Evolutionary conservation across 2,888 invertebrate species (phyloP).

Genomic region (Mimas tiliae): DNA sequence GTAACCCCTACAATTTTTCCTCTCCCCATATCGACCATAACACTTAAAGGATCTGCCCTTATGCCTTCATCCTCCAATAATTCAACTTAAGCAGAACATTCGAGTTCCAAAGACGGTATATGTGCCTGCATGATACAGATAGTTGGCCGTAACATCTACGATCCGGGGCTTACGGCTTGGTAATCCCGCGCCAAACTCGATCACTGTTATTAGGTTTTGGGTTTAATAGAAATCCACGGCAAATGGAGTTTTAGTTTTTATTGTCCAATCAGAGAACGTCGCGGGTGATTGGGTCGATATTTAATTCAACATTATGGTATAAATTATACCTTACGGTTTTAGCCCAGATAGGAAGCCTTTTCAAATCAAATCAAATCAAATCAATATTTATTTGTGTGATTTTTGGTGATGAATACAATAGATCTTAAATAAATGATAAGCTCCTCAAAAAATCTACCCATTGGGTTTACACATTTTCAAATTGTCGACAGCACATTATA

Average conservation of each 20-base stretch:
- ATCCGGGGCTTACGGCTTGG: constrained; percentile 34
- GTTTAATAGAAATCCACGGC: constrained; percentile 34
- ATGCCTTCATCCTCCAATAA: not conserved
- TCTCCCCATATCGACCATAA: not conserved
- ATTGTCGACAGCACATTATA: too few species aligned
- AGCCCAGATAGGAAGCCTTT: too few species aligned
- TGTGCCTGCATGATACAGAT: constrained; percentile 38
- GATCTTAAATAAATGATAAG: too few species aligned
- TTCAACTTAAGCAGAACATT: constrained; percentile 10
- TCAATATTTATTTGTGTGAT: too few species aligned
- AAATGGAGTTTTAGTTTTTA: constrained; percentile 29
- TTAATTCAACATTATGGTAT: constrained; percentile 2
- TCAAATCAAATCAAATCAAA: too few species aligned
- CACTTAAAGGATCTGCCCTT: not conserved
- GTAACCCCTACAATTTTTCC: not conserved
- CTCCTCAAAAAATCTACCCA: too few species aligned
- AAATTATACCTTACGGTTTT: too few species aligned
- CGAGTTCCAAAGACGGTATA: constrained; percentile 14
- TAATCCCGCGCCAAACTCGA: constrained; percentile 46
- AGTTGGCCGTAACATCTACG: constrained; percentile 33
- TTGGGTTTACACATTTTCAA: too few species aligned
- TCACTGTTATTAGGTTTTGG: constrained; percentile 42
- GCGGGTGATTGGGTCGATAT: constrained; percentile 11
- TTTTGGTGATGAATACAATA: too few species aligned
- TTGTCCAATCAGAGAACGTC: constrained; percentile 24